Conservation (phyloP, 2,113 vertebrate genomes). For the Chauna torquata region DNA sequence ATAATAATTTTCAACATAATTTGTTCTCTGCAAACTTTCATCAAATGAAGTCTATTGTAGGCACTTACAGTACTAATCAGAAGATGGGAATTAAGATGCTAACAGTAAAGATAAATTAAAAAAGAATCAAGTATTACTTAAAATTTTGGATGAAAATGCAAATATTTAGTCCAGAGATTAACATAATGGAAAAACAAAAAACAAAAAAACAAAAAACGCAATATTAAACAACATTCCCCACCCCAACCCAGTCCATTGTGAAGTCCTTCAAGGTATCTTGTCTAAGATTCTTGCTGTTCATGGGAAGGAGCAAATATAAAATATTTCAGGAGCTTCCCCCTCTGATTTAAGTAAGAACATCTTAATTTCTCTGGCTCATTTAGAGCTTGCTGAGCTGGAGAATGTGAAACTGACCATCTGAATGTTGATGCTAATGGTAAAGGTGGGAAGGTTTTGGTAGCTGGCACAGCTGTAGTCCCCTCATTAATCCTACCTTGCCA, state of each 20-base stretch:
- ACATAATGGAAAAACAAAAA: neutral
- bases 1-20: neutral
- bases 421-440: neutral
- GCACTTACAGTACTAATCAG: neutral
- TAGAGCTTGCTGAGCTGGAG: neutral
- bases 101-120: neutral
- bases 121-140: conserved; percentile 12
- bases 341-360: neutral
- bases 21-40: neutral
- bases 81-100: neutral
- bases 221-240: neutral
- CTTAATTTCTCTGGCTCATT: neutral
- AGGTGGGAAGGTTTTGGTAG: neutral
- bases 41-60: conserved; percentile 10
- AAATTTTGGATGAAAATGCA: neutral
- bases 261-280: neutral
- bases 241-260: neutral
- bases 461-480: neutral
- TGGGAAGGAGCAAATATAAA: neutral
- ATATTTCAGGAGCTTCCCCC: neutral
- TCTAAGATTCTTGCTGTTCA: neutral
- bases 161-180: conserved; percentile 8
- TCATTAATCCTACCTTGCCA: neutral
- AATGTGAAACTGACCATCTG: neutral
- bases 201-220: neutral